Evolutionary conservation across 2,888 invertebrate genomes (phyloP).

Genomic region (Andrena minutula): DNA sequence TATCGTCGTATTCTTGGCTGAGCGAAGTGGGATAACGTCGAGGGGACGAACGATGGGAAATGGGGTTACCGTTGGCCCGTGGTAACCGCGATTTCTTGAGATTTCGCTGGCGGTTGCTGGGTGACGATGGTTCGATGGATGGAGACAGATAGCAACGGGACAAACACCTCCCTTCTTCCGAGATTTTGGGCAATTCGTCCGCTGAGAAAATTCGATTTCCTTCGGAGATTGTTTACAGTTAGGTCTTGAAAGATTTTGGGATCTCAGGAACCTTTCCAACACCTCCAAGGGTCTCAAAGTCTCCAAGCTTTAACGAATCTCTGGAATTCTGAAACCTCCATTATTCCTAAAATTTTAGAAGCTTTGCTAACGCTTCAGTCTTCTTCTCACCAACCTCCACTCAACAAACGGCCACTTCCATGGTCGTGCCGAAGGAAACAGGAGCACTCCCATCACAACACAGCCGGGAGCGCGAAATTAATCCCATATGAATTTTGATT

Average conservation of each 20-base stretch:
- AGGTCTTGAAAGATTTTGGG: neutral
- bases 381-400: neutral
- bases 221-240: neutral
- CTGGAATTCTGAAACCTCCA: neutral
- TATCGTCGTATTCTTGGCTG: conserved; percentile 31
- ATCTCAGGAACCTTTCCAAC: neutral
- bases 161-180: neutral
- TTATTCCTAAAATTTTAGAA: too few relatives aligned
- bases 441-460: conserved; percentile 9
- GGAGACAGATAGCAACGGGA: neutral
- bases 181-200: neutral
- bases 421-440: neutral
- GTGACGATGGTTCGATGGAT: neutral
- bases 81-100: conserved; percentile 5
- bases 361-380: neutral
- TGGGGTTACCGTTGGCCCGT: conserved; percentile 24
- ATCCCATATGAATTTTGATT: conserved; percentile 32
- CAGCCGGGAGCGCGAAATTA: conserved; percentile 36
- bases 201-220: neutral
- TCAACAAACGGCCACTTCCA: conserved; percentile 16
- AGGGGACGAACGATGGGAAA: conserved; percentile 34
- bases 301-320: neutral
- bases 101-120: conserved; percentile 33
- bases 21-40: conserved; percentile 12
- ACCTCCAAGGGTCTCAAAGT: neutral